Conservation (phyloP, 53 echinoderm and acorn worm species). For the Patiria pectinifera region DNA sequence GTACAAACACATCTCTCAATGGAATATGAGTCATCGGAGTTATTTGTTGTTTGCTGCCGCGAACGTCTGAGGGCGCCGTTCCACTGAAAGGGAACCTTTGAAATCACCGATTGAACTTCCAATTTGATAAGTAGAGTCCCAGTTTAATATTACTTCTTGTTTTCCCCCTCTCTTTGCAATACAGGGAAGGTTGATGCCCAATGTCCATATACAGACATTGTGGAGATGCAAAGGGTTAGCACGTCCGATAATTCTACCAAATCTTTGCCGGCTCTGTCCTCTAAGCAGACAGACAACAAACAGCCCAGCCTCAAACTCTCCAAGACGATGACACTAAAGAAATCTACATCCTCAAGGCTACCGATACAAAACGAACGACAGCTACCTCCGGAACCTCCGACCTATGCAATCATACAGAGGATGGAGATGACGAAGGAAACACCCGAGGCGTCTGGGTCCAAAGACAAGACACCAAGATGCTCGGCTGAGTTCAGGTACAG, state of each 20-base stretch:
- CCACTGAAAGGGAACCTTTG: not conserved
- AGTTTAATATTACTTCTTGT: not conserved
- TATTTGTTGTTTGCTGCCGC: not conserved
- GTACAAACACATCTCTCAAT: not conserved
- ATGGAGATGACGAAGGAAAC: not conserved
- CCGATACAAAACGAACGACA: slow-evolving; percentile 2
- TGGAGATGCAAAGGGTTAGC: slow-evolving; percentile 29
- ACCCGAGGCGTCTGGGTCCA: not conserved
- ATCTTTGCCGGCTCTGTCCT: not conserved
- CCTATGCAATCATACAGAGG: slow-evolving; percentile 59
- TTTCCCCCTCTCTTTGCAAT: not conserved
- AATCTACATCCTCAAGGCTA: not conserved
- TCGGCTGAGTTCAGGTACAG: slow-evolving; percentile 10
- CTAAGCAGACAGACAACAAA: not conserved
- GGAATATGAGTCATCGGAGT: not conserved
- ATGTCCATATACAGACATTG: slow-evolving; percentile 22
- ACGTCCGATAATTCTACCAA: not conserved
- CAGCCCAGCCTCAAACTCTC: slow-evolving; percentile 2
- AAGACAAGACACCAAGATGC: not conserved
- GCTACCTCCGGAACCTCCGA: slow-evolving; percentile 44
- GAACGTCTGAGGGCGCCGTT: slow-evolving; percentile 15
- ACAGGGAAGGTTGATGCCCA: slow-evolving; percentile 17
- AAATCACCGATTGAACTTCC: too few species aligned
- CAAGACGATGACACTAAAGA: not conserved
- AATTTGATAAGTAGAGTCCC: not conserved